Evolutionary conservation across 2,797 vertebrate genomes (phyloP), one percentile per base, ranked within the genome.

Genomic region (Paedocypris micromegethes): DNA sequence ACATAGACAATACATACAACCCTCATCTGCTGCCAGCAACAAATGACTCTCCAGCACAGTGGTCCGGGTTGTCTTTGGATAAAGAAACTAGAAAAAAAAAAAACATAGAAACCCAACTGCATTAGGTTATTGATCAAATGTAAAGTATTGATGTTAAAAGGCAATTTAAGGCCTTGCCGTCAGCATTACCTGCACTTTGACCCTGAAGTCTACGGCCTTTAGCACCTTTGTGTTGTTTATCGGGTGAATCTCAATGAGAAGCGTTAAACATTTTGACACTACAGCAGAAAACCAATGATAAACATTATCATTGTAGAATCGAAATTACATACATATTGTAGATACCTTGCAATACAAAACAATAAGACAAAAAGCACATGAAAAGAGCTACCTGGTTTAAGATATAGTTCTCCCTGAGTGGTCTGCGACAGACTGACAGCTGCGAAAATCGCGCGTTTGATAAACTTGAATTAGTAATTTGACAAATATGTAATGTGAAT

Each of bases 131-230:
- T 52, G 5, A 9, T 9, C 4, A 52, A 52, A 58, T 8, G 49
- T 66, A 64, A 6, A 4, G 4, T 42, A 40, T 39, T 52, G n/a
- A n/a, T n/a, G n/a, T n/a, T n/a, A n/a, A n/a, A n/a, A n/a, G n/a
- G n/a, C n/a, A n/a, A n/a, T n/a, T n/a, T n/a, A n/a, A n/a, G n/a
- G n/a, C n/a, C n/a, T n/a, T n/a, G n/a, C n/a, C n/a, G n/a, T n/a
- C n/a, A n/a, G n/a, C n/a, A 59, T 72, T 87, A 97, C 96, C 92
- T 98, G 96, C 50, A 96, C 95, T 92, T 89, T 91, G 83, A 98
- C 86, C 72, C 80, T 89, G 84, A 89, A 93, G 80, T 99, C 95
- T 58, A 97, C 93, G 0, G 95, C 96, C 82, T 99, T 99, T 46
- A 98, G 87, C 75, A 99, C 96, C 82, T 90, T 95, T 71, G 94